Percentiles rank a stretch among this genome's conserved stretches.
phyloP scores from a whole-genome alignment of 2,797 vertebrate genomes.

The Acanthiza pusilla region DNA sequence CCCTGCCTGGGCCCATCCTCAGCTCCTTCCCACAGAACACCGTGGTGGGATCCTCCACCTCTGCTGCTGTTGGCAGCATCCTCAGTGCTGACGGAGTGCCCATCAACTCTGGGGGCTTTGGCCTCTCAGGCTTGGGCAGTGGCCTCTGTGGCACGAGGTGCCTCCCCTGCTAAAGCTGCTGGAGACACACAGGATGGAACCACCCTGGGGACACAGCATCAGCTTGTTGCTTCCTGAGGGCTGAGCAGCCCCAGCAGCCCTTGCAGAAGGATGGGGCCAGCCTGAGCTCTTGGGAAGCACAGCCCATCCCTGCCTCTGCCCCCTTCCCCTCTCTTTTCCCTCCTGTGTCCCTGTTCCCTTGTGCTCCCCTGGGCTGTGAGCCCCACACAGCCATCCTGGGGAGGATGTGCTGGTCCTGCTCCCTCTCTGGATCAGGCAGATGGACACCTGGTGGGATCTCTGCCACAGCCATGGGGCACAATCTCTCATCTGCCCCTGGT shows the following conservation, averaged over 20 bases:
- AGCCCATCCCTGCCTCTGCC: neutral
- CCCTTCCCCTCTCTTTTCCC: neutral
- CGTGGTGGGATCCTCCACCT: neutral
- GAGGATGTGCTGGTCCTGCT: neutral
- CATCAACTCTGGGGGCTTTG: no score
- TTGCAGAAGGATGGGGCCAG: neutral
- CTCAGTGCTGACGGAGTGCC: no score
- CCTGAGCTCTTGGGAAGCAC: neutral
- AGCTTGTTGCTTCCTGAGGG: neutral
- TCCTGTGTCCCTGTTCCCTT: neutral
- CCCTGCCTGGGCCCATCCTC: neutral
- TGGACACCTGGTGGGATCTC: neutral
- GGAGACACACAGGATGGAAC: neutral
- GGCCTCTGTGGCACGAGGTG: no score
- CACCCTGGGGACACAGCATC: fast-evolving
- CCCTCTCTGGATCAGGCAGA: neutral
- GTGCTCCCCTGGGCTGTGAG: neutral
- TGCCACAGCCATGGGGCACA: fast-evolving
- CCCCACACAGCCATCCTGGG: neutral
- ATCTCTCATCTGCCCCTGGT: fast-evolving
- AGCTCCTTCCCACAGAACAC: neutral
- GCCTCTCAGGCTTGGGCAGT: no score
- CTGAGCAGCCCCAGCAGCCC: neutral
- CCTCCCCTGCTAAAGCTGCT: neutral
- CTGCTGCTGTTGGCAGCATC: no score